These are phyloP conservation scores for Eilema depressum DNA, from an alignment of 2,888 invertebrate species.

Conservation along the genomic window DNA sequence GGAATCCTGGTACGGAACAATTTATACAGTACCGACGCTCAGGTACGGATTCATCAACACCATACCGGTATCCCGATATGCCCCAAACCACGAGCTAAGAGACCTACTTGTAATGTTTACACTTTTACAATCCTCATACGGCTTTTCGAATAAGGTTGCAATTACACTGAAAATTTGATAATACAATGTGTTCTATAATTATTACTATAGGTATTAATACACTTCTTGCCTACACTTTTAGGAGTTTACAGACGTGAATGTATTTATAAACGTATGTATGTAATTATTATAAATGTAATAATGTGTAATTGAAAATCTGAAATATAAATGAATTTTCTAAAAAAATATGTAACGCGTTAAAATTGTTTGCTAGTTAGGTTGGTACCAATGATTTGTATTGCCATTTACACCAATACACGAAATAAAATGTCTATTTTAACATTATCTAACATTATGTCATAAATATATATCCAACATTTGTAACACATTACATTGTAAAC, in stretches of 20 bases:
- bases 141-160: neutral
- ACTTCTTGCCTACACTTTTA: too few relatives aligned
- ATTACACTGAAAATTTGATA: neutral
- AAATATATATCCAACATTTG: neutral
- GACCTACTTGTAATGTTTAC: conserved; percentile 1
- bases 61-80: neutral
- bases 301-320: neutral
- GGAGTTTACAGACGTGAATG: too few relatives aligned
- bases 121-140: neutral
- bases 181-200: neutral
- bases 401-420: too few relatives aligned
- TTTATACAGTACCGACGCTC: neutral
- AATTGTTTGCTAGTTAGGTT: neutral
- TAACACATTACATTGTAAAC: neutral
- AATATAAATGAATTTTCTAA: too few relatives aligned
- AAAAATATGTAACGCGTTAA: neutral
- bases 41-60: neutral
- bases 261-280: too few relatives aligned
- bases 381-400: too few relatives aligned
- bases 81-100: neutral
- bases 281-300: too few relatives aligned
- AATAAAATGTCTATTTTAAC: too few relatives aligned
- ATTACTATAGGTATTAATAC: too few relatives aligned
- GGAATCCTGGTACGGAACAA: neutral
- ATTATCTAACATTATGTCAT: too few relatives aligned